Percentiles rank a stretch among this genome's conserved stretches.
These are phyloP conservation scores for Drosophila basisetae DNA, from an alignment of 2,888 invertebrate genomes.

Conservation along the genomic window DNA sequence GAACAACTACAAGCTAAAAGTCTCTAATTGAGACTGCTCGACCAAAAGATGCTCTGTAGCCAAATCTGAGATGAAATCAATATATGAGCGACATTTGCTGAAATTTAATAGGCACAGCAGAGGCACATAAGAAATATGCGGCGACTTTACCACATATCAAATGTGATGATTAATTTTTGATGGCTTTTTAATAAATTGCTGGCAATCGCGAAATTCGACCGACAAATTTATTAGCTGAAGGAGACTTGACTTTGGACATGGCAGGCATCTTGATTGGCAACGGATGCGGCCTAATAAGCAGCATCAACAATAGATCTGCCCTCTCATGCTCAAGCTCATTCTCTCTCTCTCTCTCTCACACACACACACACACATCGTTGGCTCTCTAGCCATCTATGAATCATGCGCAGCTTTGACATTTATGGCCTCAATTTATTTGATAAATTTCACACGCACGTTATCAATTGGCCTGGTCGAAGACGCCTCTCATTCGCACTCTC, in stretches of 20 bases:
- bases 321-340: neutral
- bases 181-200: constrained; percentile 59
- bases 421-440: constrained; percentile 82
- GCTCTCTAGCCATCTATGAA: constrained; percentile 54
- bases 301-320: constrained; percentile 22
- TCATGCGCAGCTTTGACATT: constrained; percentile 80
- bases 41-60: neutral
- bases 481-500: constrained; percentile 3
- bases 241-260: constrained; percentile 41
- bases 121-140: neutral
- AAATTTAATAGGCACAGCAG: neutral
- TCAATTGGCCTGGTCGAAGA: constrained; percentile 71
- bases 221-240: constrained; percentile 59
- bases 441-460: constrained; percentile 82
- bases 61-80: neutral
- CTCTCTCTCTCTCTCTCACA: neutral
- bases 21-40: neutral
- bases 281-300: constrained; percentile 70
- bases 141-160: neutral
- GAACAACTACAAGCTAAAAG: no score
- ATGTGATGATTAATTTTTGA: constrained; percentile 36
- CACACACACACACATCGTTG: neutral
- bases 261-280: constrained; percentile 40
- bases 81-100: neutral
- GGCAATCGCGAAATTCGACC: constrained; percentile 24